Evolutionary conservation across 2,113 vertebrate species (phyloP).

Genomic region (Xerus inauris): DNA sequence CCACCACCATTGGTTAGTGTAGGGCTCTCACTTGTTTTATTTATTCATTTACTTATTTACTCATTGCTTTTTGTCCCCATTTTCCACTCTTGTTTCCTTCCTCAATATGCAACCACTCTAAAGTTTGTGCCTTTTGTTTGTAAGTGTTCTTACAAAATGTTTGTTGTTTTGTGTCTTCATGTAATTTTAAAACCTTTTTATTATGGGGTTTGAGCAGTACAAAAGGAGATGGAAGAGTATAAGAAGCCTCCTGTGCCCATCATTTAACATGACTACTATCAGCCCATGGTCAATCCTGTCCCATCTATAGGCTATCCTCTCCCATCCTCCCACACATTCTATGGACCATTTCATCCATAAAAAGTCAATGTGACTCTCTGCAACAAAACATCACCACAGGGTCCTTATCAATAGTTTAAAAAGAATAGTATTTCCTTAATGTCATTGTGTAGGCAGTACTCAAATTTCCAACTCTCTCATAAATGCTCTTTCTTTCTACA

Average conservation of each 20-base stretch:
- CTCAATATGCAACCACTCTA: neutral
- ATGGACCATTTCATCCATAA: neutral
- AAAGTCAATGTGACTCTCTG: neutral
- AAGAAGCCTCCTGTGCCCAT: neutral
- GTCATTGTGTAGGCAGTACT: neutral
- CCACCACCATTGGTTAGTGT: no score
- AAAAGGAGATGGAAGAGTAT: neutral
- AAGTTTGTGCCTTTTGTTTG: neutral
- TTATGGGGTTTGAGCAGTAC: neutral
- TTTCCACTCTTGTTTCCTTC: neutral
- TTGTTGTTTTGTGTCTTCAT: slow-evolving; percentile 12
- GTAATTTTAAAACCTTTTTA: neutral
- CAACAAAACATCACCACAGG: neutral
- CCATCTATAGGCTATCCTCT: no score
- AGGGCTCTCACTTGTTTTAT: neutral
- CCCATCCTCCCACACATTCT: neutral
- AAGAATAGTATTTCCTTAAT: neutral
- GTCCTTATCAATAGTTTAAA: slow-evolving; percentile 2
- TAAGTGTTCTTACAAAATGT: neutral
- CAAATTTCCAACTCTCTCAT: neutral
- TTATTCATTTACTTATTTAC: neutral
- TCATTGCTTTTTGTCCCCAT: neutral
- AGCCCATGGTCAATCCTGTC: neutral
- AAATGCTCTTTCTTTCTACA: neutral
- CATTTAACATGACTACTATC: neutral